Percentiles rank a stretch among this genome's conserved stretches.
phyloP scores from a whole-genome alignment of 1,140 invertebrate genomes.

The Papilio glaucus region DNA sequence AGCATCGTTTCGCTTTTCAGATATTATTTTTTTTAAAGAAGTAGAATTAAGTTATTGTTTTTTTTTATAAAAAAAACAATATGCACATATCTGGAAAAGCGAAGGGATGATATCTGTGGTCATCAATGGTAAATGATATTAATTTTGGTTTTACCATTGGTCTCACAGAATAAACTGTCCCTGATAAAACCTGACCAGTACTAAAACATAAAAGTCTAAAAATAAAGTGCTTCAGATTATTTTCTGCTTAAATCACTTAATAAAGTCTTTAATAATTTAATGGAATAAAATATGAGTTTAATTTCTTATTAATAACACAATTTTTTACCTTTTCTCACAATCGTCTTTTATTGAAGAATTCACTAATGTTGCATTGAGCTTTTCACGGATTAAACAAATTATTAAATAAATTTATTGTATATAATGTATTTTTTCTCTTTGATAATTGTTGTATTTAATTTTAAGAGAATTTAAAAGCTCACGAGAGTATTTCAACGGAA shows the following conservation, averaged over 20 bases:
- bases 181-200: slow-evolving; percentile 77
- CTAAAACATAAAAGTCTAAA: slow-evolving; percentile 53
- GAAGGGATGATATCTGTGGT: slow-evolving; percentile 67
- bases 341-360: background rate
- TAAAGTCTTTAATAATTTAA: slow-evolving; percentile 46
- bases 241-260: slow-evolving; percentile 48
- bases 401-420: slow-evolving; percentile 31
- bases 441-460: slow-evolving; percentile 4
- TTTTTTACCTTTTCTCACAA: background rate
- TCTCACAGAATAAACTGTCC: slow-evolving; percentile 60
- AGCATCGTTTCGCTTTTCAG: slow-evolving; percentile 77
- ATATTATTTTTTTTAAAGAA: slow-evolving; percentile 34
- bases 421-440: background rate
- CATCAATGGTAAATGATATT: slow-evolving; percentile 58
- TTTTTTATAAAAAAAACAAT: slow-evolving; percentile 39
- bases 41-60: slow-evolving; percentile 22
- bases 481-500: slow-evolving; percentile 11
- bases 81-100: slow-evolving; percentile 57
- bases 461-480: slow-evolving; percentile 2
- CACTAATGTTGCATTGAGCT: slow-evolving; percentile 12
- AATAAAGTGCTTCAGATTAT: slow-evolving; percentile 49
- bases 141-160: slow-evolving; percentile 57
- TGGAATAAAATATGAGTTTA: slow-evolving; percentile 34
- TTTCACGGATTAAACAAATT: slow-evolving; percentile 36
- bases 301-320: slow-evolving; percentile 4